Conservation (phyloP, 2,113 vertebrate genomes). For the Sceloporus tristichus region DNA sequence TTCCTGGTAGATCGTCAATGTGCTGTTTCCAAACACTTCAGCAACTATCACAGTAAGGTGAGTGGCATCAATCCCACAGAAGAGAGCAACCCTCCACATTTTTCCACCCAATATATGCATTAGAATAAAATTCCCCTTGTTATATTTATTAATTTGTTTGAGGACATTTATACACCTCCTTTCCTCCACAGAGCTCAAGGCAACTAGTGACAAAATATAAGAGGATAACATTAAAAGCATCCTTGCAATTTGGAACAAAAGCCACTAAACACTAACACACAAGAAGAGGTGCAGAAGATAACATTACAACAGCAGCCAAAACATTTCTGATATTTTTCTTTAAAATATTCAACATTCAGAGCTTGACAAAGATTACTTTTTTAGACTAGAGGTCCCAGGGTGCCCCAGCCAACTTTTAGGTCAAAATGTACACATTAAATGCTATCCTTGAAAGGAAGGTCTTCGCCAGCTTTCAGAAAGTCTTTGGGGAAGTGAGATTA, state of each 20-base stretch:
- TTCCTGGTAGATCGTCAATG: conserved; percentile 89
- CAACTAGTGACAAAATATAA: neutral
- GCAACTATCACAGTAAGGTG: conserved; percentile 88
- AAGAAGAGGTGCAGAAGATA: neutral
- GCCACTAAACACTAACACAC: no score
- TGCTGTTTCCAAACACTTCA: conserved; percentile 86
- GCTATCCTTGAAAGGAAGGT: neutral
- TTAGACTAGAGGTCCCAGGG: no score
- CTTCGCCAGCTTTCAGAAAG: neutral
- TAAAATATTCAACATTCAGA: no score
- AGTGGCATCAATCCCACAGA: neutral
- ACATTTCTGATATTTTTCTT: neutral
- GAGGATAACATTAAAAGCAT: neutral
- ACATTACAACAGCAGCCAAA: neutral
- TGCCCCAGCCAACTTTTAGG: no score
- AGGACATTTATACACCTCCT: neutral
- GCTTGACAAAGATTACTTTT: no score
- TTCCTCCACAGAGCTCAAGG: neutral
- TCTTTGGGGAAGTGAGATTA: neutral
- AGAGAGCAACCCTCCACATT: neutral
- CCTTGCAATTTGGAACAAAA: no score
- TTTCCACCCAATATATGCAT: neutral
- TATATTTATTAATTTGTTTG: neutral
- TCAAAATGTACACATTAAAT: neutral
- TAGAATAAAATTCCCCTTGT: neutral